Percentiles rank a stretch among this genome's conserved stretches.
Evolutionary conservation across 1,140 invertebrate genomes (phyloP).

Genomic region (Sycophaga agraensis): DNA sequence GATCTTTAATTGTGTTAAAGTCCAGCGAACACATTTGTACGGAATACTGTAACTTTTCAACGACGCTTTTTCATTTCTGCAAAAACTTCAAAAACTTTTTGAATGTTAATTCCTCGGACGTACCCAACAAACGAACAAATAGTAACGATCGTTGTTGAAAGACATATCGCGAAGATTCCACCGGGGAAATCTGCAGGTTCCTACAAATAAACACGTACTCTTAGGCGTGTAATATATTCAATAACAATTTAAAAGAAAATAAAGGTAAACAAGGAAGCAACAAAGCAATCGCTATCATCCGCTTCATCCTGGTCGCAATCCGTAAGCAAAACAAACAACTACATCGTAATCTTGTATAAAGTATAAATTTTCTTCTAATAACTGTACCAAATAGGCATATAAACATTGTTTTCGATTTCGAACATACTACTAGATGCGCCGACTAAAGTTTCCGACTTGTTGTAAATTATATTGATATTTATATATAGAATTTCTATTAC

Average conservation of each 20-base stretch:
- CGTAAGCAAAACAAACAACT: constrained; percentile 18
- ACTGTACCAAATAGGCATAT: constrained; percentile 35
- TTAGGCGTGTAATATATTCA: constrained; percentile 26
- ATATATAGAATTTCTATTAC: constrained; percentile 40
- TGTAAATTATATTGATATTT: constrained; percentile 36
- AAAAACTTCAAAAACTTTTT: constrained; percentile 4
- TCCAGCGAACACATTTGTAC: no score
- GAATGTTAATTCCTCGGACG: neutral
- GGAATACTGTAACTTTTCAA: no score
- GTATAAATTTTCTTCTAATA: constrained; percentile 41
- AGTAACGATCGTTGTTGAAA: neutral
- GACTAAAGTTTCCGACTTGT: constrained; percentile 38
- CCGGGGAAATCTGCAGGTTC: constrained; percentile 6
- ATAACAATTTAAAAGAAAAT: neutral
- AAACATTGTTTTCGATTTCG: constrained; percentile 38
- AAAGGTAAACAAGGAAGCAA: neutral
- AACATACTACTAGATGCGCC: constrained; percentile 34
- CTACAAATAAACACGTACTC: neutral
- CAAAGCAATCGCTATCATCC: neutral
- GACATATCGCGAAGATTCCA: constrained; percentile 22
- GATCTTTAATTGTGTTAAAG: no score
- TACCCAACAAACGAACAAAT: neutral
- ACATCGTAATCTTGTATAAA: constrained; percentile 39
- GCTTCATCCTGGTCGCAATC: constrained; percentile 6
- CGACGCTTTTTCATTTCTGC: neutral